phyloP scores from a whole-genome alignment of 2,797 vertebrate genomes.

The Nasua narica region DNA sequence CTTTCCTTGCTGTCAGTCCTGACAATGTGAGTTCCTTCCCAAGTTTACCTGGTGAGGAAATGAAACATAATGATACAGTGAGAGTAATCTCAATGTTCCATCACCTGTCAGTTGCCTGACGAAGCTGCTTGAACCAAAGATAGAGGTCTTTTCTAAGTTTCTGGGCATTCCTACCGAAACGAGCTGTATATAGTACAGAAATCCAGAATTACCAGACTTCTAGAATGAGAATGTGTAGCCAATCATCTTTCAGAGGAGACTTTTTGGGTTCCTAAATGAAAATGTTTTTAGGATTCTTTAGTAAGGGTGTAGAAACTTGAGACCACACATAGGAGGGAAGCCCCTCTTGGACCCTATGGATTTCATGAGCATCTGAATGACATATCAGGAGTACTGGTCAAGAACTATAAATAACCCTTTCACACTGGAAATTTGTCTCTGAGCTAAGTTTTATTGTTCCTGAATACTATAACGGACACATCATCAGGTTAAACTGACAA shows the following conservation, averaged over 20 bases:
- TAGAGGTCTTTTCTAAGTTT: neutral
- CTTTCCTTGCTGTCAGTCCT: constrained; percentile 45
- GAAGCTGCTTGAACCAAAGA: neutral
- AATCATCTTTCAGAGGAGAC: neutral
- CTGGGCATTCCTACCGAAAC: neutral
- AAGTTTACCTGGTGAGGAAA: neutral
- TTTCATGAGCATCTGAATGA: neutral
- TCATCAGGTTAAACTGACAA: neutral
- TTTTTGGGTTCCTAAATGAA: neutral
- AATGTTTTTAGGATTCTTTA: neutral
- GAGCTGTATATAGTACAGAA: neutral
- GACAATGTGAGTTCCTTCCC: constrained; percentile 12
- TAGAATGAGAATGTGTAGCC: neutral
- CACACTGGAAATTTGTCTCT: neutral
- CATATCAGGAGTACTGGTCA: neutral
- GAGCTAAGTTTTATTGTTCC: neutral
- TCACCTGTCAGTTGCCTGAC: neutral
- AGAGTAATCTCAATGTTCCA: neutral
- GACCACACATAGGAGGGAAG: neutral
- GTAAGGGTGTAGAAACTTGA: neutral
- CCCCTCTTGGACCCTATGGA: accelerated
- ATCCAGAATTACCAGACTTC: neutral
- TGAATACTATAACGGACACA: neutral
- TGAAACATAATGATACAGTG: neutral
- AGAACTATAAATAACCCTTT: neutral